Conservation (phyloP, 2,113 vertebrate species). For the Apaloderma vittatum region DNA sequence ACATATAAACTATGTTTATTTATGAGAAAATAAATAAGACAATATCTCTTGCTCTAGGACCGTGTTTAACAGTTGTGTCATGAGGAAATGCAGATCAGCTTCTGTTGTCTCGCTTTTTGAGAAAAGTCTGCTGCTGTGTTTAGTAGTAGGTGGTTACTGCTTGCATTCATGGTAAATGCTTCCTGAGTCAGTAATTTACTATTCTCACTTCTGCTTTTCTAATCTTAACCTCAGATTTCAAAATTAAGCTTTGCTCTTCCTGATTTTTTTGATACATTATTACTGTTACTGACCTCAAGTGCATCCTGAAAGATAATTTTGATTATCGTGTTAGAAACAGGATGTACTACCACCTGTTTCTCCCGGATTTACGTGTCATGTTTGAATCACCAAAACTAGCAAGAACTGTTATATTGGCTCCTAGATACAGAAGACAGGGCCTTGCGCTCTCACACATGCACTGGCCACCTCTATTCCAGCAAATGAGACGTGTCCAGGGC, state of each 20-base stretch:
- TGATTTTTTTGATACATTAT: slow-evolving; percentile 8
- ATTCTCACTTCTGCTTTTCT: slow-evolving; percentile 43
- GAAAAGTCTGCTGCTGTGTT: not conserved
- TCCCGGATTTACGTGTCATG: not conserved
- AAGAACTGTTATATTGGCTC: not conserved
- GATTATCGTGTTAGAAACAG: slow-evolving; percentile 37
- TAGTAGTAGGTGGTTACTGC: not conserved
- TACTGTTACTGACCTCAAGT: not conserved
- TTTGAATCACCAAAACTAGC: not conserved
- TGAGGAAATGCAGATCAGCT: not conserved
- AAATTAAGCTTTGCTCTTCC: slow-evolving; percentile 52
- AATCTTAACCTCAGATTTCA: slow-evolving; percentile 42
- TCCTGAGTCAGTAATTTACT: slow-evolving; percentile 17
- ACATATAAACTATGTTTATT: not conserved
- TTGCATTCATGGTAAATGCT: not conserved
- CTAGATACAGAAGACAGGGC: not conserved
- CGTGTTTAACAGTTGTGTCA: not conserved
- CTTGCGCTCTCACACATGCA: rapidly evolving
- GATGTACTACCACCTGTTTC: slow-evolving; percentile 33
- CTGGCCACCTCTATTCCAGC: not conserved
- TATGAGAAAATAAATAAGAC: not conserved
- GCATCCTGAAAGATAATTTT: slow-evolving; percentile 44
- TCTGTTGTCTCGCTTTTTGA: not conserved
- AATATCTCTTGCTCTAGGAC: rapidly evolving
- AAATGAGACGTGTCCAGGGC: not conserved